These are phyloP conservation scores for Ophiodon elongatus DNA, from an alignment of 2,113 vertebrate genomes.

Conservation along the genomic window DNA sequence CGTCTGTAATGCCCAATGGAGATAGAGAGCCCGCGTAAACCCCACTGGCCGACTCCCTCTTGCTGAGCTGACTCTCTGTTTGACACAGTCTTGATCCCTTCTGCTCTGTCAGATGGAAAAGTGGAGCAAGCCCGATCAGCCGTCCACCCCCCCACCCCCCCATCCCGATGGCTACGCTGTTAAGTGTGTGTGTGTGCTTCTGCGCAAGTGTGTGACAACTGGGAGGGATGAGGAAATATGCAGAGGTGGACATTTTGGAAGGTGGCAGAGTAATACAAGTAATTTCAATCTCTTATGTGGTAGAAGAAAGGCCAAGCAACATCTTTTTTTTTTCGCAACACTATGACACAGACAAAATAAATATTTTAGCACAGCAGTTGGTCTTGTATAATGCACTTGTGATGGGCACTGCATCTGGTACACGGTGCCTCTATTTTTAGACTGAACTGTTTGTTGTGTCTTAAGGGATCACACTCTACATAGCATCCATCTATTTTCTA, in stretches of 20 bases:
- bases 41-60: conserved; percentile 71
- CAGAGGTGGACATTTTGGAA: too few relatives aligned
- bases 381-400: background rate
- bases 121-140: conserved; percentile 79
- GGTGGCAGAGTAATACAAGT: background rate
- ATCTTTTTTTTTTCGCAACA: background rate
- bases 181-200: conserved; percentile 31
- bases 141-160: conserved; percentile 23
- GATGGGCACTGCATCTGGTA: background rate
- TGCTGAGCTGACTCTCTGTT: conserved; percentile 61
- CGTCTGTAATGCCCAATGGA: conserved; percentile 51
- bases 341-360: background rate
- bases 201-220: background rate
- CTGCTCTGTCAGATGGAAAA: conserved; percentile 83
- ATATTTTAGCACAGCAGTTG: background rate
- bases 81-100: conserved; percentile 81
- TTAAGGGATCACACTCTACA: background rate
- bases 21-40: conserved; percentile 71
- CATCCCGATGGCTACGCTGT: conserved; percentile 54
- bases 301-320: background rate
- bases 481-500: background rate
- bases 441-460: background rate
- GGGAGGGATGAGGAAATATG: background rate
- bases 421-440: background rate
- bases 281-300: background rate